Percentiles rank a stretch among this genome's conserved stretches.
Evolutionary conservation across 2,113 vertebrate species (phyloP).

Genomic region (Myocastor coypus): DNA sequence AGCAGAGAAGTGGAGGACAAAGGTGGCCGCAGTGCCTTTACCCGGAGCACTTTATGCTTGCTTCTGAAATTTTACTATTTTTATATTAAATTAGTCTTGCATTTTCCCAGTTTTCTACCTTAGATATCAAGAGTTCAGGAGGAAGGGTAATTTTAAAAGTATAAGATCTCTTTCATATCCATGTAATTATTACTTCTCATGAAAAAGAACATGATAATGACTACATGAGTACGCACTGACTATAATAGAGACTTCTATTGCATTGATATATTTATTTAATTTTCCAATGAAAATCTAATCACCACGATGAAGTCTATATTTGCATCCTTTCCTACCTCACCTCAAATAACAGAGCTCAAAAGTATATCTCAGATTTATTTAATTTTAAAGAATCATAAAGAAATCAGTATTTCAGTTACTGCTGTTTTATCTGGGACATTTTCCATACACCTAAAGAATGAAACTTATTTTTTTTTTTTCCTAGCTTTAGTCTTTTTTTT

Average conservation of each 20-base stretch:
- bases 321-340: not conserved
- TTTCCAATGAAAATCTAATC: constrained; percentile 51
- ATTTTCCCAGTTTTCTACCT: not conserved
- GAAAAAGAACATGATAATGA: not conserved
- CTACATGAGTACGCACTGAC: not conserved
- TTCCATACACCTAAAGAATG: constrained; percentile 37
- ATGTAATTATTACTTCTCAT: not conserved
- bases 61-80: constrained; percentile 32
- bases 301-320: not conserved
- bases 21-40: too few species aligned
- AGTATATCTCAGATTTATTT: constrained; percentile 5
- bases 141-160: not conserved
- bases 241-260: constrained; percentile 27
- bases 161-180: not conserved
- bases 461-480: constrained; percentile 44
- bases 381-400: constrained; percentile 41
- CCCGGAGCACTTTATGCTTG: not conserved
- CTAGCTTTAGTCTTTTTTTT: constrained; percentile 63
- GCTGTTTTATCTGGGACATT: constrained; percentile 38
- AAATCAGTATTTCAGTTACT: constrained; percentile 43
- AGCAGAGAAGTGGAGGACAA: too few species aligned
- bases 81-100: constrained; percentile 15
- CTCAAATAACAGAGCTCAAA: constrained; percentile 9
- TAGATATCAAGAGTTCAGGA: not conserved
- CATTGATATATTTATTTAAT: constrained; percentile 26